Evolutionary conservation across 2,888 invertebrate genomes (phyloP).

Genomic region (Galeopsomyia nigrocyanea): DNA sequence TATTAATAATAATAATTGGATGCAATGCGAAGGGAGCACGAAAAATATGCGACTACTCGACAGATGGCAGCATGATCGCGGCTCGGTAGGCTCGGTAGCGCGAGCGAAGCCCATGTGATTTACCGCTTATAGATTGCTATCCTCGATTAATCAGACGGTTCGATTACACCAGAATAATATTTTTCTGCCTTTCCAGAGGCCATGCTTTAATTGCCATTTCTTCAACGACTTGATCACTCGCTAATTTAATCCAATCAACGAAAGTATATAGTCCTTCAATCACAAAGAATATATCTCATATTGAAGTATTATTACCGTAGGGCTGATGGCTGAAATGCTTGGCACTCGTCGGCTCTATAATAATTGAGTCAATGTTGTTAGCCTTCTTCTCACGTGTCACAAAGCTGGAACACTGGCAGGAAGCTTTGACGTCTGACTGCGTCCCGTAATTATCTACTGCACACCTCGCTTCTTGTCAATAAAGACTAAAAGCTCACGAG

Average conservation of each 20-base stretch:
- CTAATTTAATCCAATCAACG: background rate
- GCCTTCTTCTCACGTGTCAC: background rate
- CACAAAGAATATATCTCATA: background rate
- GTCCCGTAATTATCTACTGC: conserved; percentile 13
- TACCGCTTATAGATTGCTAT: background rate
- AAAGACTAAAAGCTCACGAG: conserved; percentile 5
- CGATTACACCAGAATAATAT: too few species aligned
- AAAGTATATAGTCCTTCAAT: background rate
- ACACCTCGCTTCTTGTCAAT: conserved; percentile 10
- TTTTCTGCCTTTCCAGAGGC: too few species aligned
- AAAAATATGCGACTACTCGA: background rate
- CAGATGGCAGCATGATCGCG: conserved; percentile 20
- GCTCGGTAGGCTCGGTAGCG: background rate
- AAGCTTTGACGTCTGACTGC: conserved; percentile 15
- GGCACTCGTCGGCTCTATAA: background rate
- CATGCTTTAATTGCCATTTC: background rate
- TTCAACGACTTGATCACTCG: background rate
- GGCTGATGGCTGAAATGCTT: background rate
- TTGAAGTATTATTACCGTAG: conserved; percentile 1
- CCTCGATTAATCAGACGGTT: background rate
- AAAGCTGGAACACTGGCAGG: too few species aligned
- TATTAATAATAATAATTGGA: too few species aligned
- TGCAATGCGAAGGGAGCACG: too few species aligned
- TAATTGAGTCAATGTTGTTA: conserved; percentile 1
- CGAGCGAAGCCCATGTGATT: background rate